A percentile compares a stretch with the other conserved stretches of the same genome.
These are phyloP conservation scores for Thumatha senex DNA, from an alignment of 2,888 invertebrate species.

Conservation along the genomic window DNA sequence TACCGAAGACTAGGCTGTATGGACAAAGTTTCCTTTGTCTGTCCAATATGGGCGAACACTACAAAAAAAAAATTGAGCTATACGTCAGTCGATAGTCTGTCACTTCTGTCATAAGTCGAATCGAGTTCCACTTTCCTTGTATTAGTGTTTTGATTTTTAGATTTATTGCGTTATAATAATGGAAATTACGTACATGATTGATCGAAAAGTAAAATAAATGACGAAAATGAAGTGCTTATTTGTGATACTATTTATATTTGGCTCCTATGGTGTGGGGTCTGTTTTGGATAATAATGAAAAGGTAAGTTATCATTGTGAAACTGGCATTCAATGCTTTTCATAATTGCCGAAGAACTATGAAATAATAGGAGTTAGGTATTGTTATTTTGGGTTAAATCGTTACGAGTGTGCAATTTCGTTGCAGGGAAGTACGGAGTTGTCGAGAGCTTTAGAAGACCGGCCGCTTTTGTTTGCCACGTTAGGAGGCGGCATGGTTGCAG, in stretches of 20 bases:
- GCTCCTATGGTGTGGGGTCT: constrained; percentile 58
- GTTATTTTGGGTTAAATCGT: constrained; percentile 17
- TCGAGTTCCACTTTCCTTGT: constrained; percentile 22
- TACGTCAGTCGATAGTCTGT: constrained; percentile 13
- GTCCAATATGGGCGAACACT: too few species aligned
- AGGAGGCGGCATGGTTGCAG: constrained; percentile 95
- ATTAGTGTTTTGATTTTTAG: constrained; percentile 38
- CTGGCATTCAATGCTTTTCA: constrained; percentile 40
- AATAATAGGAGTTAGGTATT: constrained; percentile 11
- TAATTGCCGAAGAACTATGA: constrained; percentile 22
- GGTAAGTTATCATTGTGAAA: constrained; percentile 51
- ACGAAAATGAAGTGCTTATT: constrained; percentile 59
- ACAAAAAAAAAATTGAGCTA: too few species aligned
- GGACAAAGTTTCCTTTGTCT: too few species aligned
- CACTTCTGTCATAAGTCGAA: constrained; percentile 21
- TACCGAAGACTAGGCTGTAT: too few species aligned
- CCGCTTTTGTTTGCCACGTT: constrained; percentile 95
- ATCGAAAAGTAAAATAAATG: constrained; percentile 28
- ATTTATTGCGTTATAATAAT: constrained; percentile 40
- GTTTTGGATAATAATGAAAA: constrained; percentile 62
- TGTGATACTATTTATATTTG: constrained; percentile 58
- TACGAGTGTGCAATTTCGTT: constrained; percentile 16
- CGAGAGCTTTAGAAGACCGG: constrained; percentile 87
- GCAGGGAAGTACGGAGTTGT: constrained; percentile 85
- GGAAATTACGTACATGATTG: constrained; percentile 34